A percentile compares a stretch with the other conserved stretches of the same genome.
Evolutionary conservation across 2,888 invertebrate genomes (phyloP).

Genomic region (Flexamia atlantica): DNA sequence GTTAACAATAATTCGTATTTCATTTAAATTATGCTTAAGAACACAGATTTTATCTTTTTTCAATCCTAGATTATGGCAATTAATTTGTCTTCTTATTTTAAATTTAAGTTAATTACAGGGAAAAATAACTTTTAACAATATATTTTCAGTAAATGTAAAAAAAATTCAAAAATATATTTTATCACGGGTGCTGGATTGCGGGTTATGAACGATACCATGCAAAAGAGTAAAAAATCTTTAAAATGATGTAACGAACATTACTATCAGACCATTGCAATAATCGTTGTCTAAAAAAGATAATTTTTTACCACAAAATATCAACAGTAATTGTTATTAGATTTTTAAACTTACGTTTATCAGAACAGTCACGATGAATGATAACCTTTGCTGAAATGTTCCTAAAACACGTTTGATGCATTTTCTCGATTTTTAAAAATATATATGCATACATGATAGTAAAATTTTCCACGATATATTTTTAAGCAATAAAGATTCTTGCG

Average conservation of each 20-base stretch:
- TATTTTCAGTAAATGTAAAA: no score
- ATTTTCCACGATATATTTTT: no score
- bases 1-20: neutral
- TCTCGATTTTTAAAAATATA: neutral
- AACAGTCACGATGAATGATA: neutral
- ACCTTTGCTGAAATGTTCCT: constrained; percentile 9
- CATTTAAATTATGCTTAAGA: neutral
- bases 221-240: no score
- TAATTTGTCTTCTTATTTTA: no score
- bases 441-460: neutral
- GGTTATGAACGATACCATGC: no score
- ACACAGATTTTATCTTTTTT: neutral
- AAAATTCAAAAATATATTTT: no score
- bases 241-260: neutral
- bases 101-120: no score
- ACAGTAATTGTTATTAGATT: neutral
- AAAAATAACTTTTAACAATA: no score
- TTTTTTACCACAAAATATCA: neutral
- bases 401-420: neutral
- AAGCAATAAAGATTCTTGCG: no score
- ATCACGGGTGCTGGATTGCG: no score
- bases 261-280: neutral
- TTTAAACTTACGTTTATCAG: constrained; percentile 1
- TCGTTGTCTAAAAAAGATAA: neutral
- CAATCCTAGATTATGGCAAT: no score